A percentile compares a stretch with the other conserved stretches of the same genome.
Evolutionary conservation across 2,888 invertebrate genomes (phyloP).

Genomic region (Torymus aiolomorphi): DNA sequence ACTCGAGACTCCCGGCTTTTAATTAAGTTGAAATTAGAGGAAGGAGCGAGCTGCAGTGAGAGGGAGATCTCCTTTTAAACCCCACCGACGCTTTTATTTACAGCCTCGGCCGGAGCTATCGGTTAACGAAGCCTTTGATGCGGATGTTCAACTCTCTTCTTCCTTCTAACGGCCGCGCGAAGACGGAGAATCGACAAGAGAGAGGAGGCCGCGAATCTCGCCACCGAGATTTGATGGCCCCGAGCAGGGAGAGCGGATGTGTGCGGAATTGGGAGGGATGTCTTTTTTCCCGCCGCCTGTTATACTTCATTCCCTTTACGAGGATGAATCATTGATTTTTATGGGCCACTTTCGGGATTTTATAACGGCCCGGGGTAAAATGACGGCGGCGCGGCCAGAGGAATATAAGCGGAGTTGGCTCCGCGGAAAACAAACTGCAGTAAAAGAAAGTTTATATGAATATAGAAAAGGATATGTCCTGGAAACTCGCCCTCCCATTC

Average conservation of each 20-base stretch:
- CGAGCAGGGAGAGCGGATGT: background rate
- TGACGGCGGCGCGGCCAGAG: background rate
- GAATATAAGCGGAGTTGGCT: background rate
- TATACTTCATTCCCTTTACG: constrained; percentile 30
- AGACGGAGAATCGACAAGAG: background rate
- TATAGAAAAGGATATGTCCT: constrained; percentile 22
- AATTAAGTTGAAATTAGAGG: constrained; percentile 54
- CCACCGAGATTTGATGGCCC: background rate
- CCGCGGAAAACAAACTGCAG: constrained; percentile 36
- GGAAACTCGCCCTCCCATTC: constrained; percentile 3
- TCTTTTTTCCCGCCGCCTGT: too few relatives aligned
- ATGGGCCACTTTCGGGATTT: constrained; percentile 42
- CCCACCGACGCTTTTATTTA: constrained; percentile 30
- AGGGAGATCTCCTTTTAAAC: background rate
- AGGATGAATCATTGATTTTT: constrained; percentile 52
- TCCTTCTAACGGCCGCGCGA: background rate
- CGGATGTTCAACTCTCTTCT: constrained; percentile 6
- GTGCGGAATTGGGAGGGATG: background rate
- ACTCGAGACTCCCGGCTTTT: constrained; percentile 50
- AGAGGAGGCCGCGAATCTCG: too few relatives aligned
- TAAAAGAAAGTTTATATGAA: constrained; percentile 46
- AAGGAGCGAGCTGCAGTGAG: constrained; percentile 2
- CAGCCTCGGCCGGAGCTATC: constrained; percentile 21
- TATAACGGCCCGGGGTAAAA: constrained; percentile 29
- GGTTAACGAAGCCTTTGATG: constrained; percentile 48